Conservation (phyloP, 2,888 invertebrate genomes). For the Oligia fasciuncula region DNA sequence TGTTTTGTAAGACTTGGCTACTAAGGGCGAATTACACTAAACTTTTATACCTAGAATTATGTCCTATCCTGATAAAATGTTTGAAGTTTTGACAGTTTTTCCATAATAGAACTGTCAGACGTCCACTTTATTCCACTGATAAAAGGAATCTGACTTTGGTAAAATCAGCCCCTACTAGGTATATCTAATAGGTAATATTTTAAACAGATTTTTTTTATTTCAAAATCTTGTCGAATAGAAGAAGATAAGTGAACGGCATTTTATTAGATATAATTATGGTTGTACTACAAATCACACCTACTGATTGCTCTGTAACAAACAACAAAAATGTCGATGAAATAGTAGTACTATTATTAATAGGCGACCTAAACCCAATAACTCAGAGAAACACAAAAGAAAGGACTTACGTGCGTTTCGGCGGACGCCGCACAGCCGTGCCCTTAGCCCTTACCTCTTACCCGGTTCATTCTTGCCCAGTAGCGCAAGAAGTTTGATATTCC, state of each 20-base stretch:
- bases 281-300: neutral
- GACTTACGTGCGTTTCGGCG: constrained; percentile 25
- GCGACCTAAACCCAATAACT: constrained; percentile 19
- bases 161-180: too few species aligned
- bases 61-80: too few species aligned
- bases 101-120: too few species aligned
- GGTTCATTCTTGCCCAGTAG: constrained; percentile 41
- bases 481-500: constrained; percentile 57
- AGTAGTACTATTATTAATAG: constrained; percentile 14
- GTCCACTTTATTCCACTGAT: too few species aligned
- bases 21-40: neutral
- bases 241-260: neutral
- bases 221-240: too few species aligned
- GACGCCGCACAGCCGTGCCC: neutral
- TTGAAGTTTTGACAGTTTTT: too few species aligned
- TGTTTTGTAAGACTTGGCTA: neutral
- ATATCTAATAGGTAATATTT: too few species aligned
- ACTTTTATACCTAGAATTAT: too few species aligned
- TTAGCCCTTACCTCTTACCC: neutral
- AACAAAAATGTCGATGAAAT: constrained; percentile 8
- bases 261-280: neutral
- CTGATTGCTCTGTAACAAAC: neutral
- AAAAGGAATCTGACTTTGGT: too few species aligned
- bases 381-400: constrained; percentile 26
- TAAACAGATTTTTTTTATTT: too few species aligned